A percentile compares a stretch with the other conserved stretches of the same genome.
Conservation (phyloP, 2,888 invertebrate species). For the Podabrus alpinus region DNA sequence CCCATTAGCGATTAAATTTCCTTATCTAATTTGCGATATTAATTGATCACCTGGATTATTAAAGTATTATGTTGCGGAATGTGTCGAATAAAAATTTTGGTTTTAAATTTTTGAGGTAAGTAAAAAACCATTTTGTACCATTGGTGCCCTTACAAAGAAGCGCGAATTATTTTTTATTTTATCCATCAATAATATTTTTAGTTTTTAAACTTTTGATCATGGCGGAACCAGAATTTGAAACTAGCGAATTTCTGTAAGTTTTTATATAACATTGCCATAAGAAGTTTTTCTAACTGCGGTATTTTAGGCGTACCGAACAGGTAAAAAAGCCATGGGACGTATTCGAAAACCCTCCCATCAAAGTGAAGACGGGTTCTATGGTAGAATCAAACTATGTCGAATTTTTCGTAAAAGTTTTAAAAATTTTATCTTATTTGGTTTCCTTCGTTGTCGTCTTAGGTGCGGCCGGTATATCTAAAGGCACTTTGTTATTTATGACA, state of each 20-base stretch:
- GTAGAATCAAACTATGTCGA: slow-evolving; percentile 66
- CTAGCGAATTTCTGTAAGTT: neutral
- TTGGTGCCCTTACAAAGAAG: no score
- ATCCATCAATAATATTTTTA: neutral
- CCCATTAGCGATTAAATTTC: neutral
- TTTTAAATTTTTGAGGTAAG: neutral
- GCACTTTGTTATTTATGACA: slow-evolving; percentile 72
- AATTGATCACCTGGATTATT: neutral
- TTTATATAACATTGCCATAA: neutral
- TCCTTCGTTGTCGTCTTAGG: slow-evolving; percentile 70
- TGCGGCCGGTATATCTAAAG: slow-evolving; percentile 74
- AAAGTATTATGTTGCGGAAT: neutral
- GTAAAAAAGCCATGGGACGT: slow-evolving; percentile 76
- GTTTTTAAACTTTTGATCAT: neutral
- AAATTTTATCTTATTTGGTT: slow-evolving; percentile 69
- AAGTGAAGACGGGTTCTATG: slow-evolving; percentile 70
- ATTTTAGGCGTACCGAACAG: slow-evolving; percentile 48
- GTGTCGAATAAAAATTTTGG: neutral
- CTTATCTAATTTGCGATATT: neutral
- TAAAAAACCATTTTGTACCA: neutral
- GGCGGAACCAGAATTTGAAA: neutral
- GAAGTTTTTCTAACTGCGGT: neutral
- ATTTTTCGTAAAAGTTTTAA: slow-evolving; percentile 65
- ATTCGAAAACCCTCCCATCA: slow-evolving; percentile 74
- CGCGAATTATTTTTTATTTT: no score